Evolutionary conservation across 2,113 vertebrate species (phyloP), one percentile per base, ranked within the genome.

Genomic region (Brachirus orientalis): DNA sequence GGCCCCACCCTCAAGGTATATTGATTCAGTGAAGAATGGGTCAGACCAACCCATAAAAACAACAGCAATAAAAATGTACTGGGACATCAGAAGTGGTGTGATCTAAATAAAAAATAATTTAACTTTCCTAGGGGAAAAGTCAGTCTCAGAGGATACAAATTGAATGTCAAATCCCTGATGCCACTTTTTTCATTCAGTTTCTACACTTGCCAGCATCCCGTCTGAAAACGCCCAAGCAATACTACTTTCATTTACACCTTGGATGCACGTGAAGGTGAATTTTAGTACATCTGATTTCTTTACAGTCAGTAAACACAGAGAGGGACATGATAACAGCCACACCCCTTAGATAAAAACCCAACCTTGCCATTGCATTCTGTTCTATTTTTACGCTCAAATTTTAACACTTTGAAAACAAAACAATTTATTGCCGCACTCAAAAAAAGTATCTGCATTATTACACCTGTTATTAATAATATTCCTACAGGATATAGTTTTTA

Each of bases 1-100:
- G 14, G 44, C 69, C 66, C 69, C 77, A 43, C 82, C 82, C 65
- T 55, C n/a, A 36, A 55, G 19, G 40, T 53, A 14, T 66, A 74
- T 67, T 69, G 59, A 79, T 53, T 66, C 45, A 76, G 62, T 10
- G 3, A 9, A 12, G 47, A 71, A 22, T 10, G 72, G 72, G 16
- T 46, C 43, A 68, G 36, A n/a, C 16, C 17, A 13, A 10, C 62
- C 11, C 53, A 13, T n/a, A 40, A 20, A 47, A 19, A 53, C 3
- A 56, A 13, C 46, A 56, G 43, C 68, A 48, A 8, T 12, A 45
- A 13, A 6, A 3, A 4, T 45, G 11, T 12, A 16, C 44, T 45
- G 14, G n/a, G 41, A 28, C 18, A 8, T 22, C 10, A 37, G 33
- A 6, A 6, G 28, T 2, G 3, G 28, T 28, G 28, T 28, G 28